phyloP scores from a whole-genome alignment of 2,113 vertebrate species.

The Coturnix japonica region DNA sequence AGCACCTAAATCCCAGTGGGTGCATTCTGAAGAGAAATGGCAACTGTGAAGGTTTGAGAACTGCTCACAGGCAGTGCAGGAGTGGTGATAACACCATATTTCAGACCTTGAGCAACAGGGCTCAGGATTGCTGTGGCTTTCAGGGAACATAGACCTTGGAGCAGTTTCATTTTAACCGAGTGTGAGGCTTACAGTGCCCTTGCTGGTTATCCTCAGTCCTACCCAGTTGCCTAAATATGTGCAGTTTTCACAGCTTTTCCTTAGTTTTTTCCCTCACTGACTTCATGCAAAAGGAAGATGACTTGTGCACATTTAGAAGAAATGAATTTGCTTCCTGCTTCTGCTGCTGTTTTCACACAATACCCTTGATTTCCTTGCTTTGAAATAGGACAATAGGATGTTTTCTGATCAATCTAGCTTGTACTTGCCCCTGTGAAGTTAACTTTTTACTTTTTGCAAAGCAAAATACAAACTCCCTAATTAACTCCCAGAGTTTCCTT shows the following conservation, averaged over 20 bases:
- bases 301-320: constrained; percentile 20
- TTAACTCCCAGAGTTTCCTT: not conserved
- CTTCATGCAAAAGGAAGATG: not conserved
- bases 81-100: fast-evolving
- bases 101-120: not conserved
- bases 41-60: not conserved
- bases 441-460: constrained; percentile 30
- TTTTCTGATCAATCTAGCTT: constrained; percentile 19
- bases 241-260: not conserved
- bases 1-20: not conserved
- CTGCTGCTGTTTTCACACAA: constrained; percentile 52
- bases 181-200: not conserved
- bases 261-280: not conserved
- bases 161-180: not conserved
- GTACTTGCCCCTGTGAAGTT: not conserved
- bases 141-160: not conserved
- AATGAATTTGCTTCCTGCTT: constrained; percentile 14
- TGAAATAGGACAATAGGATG: constrained; percentile 20
- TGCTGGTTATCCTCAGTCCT: not conserved
- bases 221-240: not conserved
- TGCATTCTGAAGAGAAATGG: not conserved
- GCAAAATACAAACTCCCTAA: not conserved
- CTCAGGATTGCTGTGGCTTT: fast-evolving
- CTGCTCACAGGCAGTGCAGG: not conserved
- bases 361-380: constrained; percentile 46